Base-by-base conservation (phyloP, 2,113 vertebrate species). In the Oenanthe melanoleuca region DNA sequence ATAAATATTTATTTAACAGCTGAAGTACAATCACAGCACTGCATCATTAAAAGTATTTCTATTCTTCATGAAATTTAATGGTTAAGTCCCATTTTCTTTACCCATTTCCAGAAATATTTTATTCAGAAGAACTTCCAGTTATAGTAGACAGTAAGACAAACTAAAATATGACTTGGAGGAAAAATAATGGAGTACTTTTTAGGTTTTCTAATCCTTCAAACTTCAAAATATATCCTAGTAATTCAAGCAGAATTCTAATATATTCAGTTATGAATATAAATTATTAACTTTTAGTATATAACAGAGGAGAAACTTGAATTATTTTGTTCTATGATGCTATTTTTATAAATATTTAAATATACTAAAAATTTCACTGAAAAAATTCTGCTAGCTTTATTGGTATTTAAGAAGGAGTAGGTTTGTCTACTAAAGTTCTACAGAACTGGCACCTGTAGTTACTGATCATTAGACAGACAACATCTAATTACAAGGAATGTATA, bases 1-100 rank as follows among this genome's bases (percentile, higher is more conserved):
- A 96, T 92, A 97, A 96, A 95, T 71, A 95, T 90, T 96, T 97
- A 95, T 95, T 95, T 92, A 94, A 72, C 8, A 79, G 44, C 20
- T 86, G 47, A 88, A 95, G 61, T 6, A 79, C 40, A 77, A 70
- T 29, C 40, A 79, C 28, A 74, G 26, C 17, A 52, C 29, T 45
- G 49, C 11, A 53, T 94, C 13, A 79, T 37, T 72, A 56, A 63
- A 45, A 25, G 23, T 24, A 42, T 89, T 94, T 84, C 28, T 87
- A 52, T 47, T 86, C 31, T 87, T 78, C 24, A 34, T 53, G 14
- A 73, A 61, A 3, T 53, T 49, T 57, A 69, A 75, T 50, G 31
- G 22, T 50, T 87, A 33, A 31, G 12, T 69, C 82, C 19, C 16
- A 64, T 47, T 53, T 88, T 84, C 23, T 25, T 79, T 74, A 70